Percentiles rank a stretch among this genome's conserved stretches.
Evolutionary conservation across 1,140 invertebrate genomes (phyloP).

Genomic region (Antheraea pernyi): DNA sequence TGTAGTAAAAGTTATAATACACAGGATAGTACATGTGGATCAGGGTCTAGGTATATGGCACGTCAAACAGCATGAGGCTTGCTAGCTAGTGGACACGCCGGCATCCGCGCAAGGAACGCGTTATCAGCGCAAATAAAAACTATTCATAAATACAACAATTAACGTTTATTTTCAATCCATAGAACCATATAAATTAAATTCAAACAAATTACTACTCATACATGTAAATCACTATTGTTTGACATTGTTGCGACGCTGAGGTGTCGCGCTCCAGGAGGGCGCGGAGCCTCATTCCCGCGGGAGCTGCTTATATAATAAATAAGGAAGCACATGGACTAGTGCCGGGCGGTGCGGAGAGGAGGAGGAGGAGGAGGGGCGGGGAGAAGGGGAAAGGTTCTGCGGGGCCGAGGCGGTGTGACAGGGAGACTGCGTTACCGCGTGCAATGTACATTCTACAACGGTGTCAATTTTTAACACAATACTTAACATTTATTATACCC

Average conservation of each 20-base stretch:
- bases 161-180: conserved; percentile 77
- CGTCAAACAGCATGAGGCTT: too few species aligned
- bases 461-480: conserved; percentile 1
- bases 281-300: conserved; percentile 7
- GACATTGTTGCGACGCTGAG: conserved; percentile 33
- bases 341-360: neutral
- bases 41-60: too few species aligned
- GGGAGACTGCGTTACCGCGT: conserved; percentile 6
- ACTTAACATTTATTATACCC: conserved; percentile 13
- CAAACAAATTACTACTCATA: conserved; percentile 71
- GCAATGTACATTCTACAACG: neutral
- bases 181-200: conserved; percentile 74
- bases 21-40: too few species aligned
- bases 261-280: conserved; percentile 35
- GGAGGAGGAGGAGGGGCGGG: conserved; percentile 16
- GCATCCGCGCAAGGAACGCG: too few species aligned
- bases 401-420: conserved; percentile 14
- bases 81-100: too few species aligned
- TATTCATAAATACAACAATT: conserved; percentile 71
- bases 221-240: conserved; percentile 65
- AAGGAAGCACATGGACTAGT: conserved; percentile 28
- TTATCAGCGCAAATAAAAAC: conserved; percentile 28
- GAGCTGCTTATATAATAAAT: conserved; percentile 44
- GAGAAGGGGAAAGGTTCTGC: conserved; percentile 13
- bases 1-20: too few species aligned